Base-by-base conservation (phyloP, 2,113 vertebrate species). In the Halichoeres trimaculatus region DNA sequence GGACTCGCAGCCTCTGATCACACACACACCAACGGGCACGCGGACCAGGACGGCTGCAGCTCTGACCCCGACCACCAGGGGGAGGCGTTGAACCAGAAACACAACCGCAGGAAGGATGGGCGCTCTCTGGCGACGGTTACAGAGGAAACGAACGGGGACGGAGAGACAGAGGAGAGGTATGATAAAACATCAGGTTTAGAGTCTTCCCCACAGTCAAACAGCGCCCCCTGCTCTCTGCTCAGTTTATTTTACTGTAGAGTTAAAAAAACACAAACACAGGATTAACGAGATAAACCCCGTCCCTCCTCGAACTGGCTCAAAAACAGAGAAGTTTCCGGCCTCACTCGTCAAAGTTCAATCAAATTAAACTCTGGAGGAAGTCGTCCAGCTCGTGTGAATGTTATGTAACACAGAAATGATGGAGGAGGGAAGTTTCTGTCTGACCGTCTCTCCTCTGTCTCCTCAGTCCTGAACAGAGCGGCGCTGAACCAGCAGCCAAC, bases 111-210 rank as follows among this genome's bases (percentile, higher is more conserved):
- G 91, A 97, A 95, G 76, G 96, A 97, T 41, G 92, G 90, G 2
- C 76, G 91, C 50, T 86, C 90, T 65, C 65, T 98, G 85, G 94
- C 95, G 12, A 95, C 96, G 0, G 97, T 99, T 40, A 94, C 92
- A 3, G 98, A 99, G 86, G 97, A 99, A 88, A 69, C 69, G 69
- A 80, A 38, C 9, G 78, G 85, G 7, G 60, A 80, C 19, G 50
- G 75, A 62, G 71, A 88, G 43, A 61, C 38, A 8, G 34, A 76
- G 2, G 60, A 69, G 61, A 74, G 85, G 84, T 90, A 79, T 9
- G 3, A 24, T 17, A n/a, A 8, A 7, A 20, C n/a, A n/a, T n/a
- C n/a, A n/a, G n/a, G n/a, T n/a, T n/a, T n/a, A n/a, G n/a, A n/a
- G n/a, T n/a, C n/a, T n/a, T n/a, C n/a, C n/a, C n/a, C n/a, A n/a